Evolutionary conservation across 1,140 invertebrate genomes (phyloP), one percentile per base, ranked within the genome.

Genomic region (Amyelois transitella): DNA sequence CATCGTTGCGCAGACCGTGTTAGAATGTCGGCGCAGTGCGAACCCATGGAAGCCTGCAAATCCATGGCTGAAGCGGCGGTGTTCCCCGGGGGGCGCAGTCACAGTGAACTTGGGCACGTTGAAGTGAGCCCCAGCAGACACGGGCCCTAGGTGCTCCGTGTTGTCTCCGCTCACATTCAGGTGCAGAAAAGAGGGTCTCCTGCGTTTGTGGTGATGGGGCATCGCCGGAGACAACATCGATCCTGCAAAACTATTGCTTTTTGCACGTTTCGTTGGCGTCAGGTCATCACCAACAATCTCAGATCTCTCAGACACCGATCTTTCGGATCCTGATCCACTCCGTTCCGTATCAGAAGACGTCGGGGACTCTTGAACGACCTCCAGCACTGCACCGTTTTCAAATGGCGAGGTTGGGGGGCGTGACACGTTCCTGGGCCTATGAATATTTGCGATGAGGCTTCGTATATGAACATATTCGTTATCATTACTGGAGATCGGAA

Each of bases 11-110:
- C 85, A 82, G 84, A 89, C 88, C 88, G 87, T 89, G 68, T 89
- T 89, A 63, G 88, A 89, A 72, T 89, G 88, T 28, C 88, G 80
- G 20, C 88, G 85, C 3, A 89, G 82, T 21, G 86, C 86, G 69
- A 89, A 89, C 38, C 82, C 82, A 54, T 84, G 86, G 69, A 89
- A 83, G 10, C 62, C 75, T 32, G 84, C 77, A 57, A 89, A 88
- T 43, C 84, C 86, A 73, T 85, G 82, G 75, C 86, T 89, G 67
- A 83, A 71, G 43, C 87, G 86, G 45, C 87, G 78, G 0, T 80
- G 77, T 51, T 88, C 84, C n/a, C 81, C 85, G 6, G 86, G 82
- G 6, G 88, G 86, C 53, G 82, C 86, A 47, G 88, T 89, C 51
- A 89, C 81, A 38, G 86, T 88, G 71, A 89, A 85, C 28, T 75